These are phyloP conservation scores for Melangyna quadrimaculata DNA, from an alignment of 2,888 invertebrate genomes.

Conservation along the genomic window DNA sequence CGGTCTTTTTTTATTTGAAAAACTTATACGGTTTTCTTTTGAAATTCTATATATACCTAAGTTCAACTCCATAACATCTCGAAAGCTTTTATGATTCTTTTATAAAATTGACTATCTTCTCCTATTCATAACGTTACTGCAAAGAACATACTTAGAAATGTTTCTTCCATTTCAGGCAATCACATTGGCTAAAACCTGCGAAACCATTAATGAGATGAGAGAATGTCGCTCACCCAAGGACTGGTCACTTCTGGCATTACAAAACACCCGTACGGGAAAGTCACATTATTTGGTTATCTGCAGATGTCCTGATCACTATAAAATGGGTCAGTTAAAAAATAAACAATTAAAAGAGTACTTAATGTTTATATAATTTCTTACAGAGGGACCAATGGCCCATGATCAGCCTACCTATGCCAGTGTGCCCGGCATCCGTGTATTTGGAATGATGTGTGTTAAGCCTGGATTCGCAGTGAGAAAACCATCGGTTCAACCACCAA, in stretches of 20 bases:
- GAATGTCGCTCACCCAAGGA: constrained; percentile 93
- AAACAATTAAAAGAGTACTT: not conserved
- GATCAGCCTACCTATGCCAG: constrained; percentile 96
- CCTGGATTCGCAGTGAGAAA: constrained; percentile 81
- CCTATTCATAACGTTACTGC: too few relatives aligned
- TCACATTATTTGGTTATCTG: constrained; percentile 96
- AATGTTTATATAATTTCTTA: not conserved
- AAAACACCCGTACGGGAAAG: constrained; percentile 95
- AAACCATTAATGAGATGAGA: constrained; percentile 94
- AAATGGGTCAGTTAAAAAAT: constrained; percentile 85
- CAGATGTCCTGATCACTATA: constrained; percentile 91
- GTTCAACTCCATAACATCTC: too few relatives aligned
- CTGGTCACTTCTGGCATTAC: constrained; percentile 94
- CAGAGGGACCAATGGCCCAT: constrained; percentile 96
- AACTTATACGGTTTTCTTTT: too few relatives aligned
- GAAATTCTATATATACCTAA: too few relatives aligned
- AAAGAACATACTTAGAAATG: too few relatives aligned
- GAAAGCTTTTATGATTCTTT: too few relatives aligned
- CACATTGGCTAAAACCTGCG: constrained; percentile 95
- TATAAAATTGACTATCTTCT: too few relatives aligned
- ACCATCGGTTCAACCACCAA: constrained; percentile 79
- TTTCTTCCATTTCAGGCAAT: constrained; percentile 83
- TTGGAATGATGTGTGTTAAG: constrained; percentile 95
- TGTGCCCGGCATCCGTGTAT: constrained; percentile 95
- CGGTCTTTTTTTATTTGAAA: too few relatives aligned